Conservation (phyloP, 2,888 invertebrate species). For the Antitype chi region DNA sequence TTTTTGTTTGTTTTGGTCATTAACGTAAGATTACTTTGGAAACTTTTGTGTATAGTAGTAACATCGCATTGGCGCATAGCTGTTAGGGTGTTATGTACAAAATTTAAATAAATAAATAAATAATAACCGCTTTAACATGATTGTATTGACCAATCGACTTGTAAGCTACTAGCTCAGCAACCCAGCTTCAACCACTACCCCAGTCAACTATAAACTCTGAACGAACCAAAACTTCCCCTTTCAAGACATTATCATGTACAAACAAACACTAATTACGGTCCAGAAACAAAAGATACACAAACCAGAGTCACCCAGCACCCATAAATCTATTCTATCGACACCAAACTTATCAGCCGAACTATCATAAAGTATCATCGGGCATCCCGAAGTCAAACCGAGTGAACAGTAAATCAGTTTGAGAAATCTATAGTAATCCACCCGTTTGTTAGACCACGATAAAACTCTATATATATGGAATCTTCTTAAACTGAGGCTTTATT, state of each 20-base stretch:
- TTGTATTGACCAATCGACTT: neutral
- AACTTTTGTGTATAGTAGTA: no score
- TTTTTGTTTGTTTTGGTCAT: no score
- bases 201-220: neutral
- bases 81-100: no score
- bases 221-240: constrained; percentile 24
- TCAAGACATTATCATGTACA: constrained; percentile 19
- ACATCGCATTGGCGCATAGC: no score
- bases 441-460: constrained; percentile 75
- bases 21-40: no score
- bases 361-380: constrained; percentile 63
- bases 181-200: neutral
- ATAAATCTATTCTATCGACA: constrained; percentile 63
- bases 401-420: constrained; percentile 63
- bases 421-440: constrained; percentile 68
- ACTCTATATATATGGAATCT: constrained; percentile 79
- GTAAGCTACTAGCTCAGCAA: neutral
- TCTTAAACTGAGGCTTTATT: constrained; percentile 77
- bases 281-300: constrained; percentile 62
- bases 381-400: constrained; percentile 45
- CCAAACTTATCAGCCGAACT: constrained; percentile 60
- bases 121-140: no score
- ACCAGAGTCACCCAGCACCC: constrained; percentile 23
- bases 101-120: no score
- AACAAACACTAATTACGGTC: constrained; percentile 51